Evolutionary conservation across 2,888 invertebrate species (phyloP), one percentile per base, ranked within the genome.

Genomic region (Habroteleia sp.): DNA sequence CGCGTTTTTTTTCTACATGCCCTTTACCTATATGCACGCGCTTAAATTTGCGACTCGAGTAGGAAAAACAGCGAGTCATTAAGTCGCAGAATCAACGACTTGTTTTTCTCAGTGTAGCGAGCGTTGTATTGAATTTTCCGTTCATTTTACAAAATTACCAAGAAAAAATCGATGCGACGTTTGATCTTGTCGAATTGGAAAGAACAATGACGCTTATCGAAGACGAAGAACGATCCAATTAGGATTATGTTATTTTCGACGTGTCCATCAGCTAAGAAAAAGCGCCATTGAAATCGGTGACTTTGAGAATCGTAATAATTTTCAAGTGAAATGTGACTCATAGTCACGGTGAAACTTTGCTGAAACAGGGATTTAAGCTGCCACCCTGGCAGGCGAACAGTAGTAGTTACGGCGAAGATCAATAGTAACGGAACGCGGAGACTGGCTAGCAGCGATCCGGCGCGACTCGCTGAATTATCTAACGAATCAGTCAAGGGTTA

Each of bases 361-460:
- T 20, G 13, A 44, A 60, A 35, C 46, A 20, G 60, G 46, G 46
- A 16, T 65, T 33, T 65, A 52, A 65, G 52, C 52, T 65, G 33
- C 63, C 44, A 42, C 42, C 31, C 17, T 11, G 3, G 27, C 33
- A 35, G 52, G 42, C 35, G 65, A 65, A 31, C 65, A 37, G 11
- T 39, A 39, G 63, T 50, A 52, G 52, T 65, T 27, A 44, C 25
- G 42, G 42, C 42, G 44, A 65, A 65, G 65, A 65, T 65, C 65
- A 65, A 65, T 65, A 65, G 65, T 52, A 52, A 48, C 14, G 41
- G 50, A 50, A 41, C 41, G 46, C 44, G 46, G 46, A 37, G 48
- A 25, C 48, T 52, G 42, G 20, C 52, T 29, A 35, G 31, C 29
- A 31, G 42, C 44, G 33, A 44, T 35, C 44, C 35, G 23, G 16